Conservation (phyloP, 2,797 vertebrate species). For the Zalophus californianus region DNA sequence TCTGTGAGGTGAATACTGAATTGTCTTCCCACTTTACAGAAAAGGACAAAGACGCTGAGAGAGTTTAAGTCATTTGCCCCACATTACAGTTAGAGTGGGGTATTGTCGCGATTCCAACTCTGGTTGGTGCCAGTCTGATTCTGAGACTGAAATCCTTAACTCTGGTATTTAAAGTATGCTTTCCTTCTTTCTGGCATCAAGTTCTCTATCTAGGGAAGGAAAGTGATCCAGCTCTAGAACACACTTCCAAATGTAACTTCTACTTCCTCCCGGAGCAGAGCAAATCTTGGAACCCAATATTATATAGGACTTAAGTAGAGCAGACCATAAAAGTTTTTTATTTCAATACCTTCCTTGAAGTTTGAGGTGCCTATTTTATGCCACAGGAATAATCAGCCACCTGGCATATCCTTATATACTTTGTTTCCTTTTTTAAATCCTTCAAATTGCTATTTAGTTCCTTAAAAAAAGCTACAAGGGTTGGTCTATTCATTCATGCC, state of each 20-base stretch:
- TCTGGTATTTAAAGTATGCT: not conserved
- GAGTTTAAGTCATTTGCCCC: not conserved
- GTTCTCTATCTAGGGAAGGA: not conserved
- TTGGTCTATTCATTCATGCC: conserved; percentile 25
- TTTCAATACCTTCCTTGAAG: conserved; percentile 46
- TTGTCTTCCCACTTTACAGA: conserved; percentile 8
- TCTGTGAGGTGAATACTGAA: conserved; percentile 3
- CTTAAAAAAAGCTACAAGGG: not conserved
- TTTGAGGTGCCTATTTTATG: conserved; percentile 17
- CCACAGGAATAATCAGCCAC: conserved; percentile 18
- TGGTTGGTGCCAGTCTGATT: not conserved
- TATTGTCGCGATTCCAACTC: not conserved
- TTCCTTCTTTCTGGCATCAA: not conserved
- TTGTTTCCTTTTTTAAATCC: conserved; percentile 49
- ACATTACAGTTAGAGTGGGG: not conserved
- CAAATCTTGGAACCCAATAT: conserved; percentile 49
- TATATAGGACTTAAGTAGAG: conserved; percentile 45
- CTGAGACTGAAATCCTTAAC: not conserved
- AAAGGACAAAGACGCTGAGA: not conserved
- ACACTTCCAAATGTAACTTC: conserved; percentile 1
- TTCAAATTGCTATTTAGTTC: conserved; percentile 42
- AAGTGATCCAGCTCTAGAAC: not conserved
- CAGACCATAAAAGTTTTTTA: not conserved
- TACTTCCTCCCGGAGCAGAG: conserved; percentile 8
- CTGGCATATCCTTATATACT: not conserved